Evolutionary conservation across 2,797 vertebrate genomes (phyloP).

Genomic region (Glyptemys insculpta): DNA sequence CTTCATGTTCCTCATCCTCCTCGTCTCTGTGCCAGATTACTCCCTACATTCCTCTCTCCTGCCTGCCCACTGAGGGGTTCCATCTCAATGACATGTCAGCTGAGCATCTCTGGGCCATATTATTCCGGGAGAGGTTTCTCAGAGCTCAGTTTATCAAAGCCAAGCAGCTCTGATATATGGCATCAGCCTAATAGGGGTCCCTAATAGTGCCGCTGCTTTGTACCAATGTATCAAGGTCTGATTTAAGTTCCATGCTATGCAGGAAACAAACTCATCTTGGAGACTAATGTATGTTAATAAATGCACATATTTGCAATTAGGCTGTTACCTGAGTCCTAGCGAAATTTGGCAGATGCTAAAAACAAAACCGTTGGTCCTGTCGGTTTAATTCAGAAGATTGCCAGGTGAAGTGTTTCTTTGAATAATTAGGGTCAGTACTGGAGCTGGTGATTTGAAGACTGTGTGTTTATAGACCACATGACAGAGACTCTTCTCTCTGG

Average conservation of each 20-base stretch:
- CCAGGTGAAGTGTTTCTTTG: neutral
- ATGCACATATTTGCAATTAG: neutral
- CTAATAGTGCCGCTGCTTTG: too few relatives aligned
- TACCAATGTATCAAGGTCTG: neutral
- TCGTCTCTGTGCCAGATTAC: neutral
- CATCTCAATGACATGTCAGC: neutral
- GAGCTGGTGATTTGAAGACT: neutral
- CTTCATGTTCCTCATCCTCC: neutral
- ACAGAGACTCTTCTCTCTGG: neutral
- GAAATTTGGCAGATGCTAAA: neutral
- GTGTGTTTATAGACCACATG: neutral
- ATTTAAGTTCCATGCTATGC: neutral
- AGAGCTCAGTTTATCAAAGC: neutral
- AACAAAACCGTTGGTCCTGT: neutral
- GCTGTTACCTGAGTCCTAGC: neutral
- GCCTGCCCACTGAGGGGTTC: too few relatives aligned
- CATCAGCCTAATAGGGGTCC: neutral
- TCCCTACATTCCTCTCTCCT: neutral
- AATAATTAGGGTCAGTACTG: fast-evolving
- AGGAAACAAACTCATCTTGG: too few relatives aligned
- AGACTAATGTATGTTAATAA: neutral
- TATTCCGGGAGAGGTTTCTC: neutral
- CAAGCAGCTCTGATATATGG: neutral
- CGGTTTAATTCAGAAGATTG: neutral
- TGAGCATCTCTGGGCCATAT: neutral